These are phyloP conservation scores for Sesamia inferens DNA, from an alignment of 2,888 invertebrate species.

Conservation along the genomic window DNA sequence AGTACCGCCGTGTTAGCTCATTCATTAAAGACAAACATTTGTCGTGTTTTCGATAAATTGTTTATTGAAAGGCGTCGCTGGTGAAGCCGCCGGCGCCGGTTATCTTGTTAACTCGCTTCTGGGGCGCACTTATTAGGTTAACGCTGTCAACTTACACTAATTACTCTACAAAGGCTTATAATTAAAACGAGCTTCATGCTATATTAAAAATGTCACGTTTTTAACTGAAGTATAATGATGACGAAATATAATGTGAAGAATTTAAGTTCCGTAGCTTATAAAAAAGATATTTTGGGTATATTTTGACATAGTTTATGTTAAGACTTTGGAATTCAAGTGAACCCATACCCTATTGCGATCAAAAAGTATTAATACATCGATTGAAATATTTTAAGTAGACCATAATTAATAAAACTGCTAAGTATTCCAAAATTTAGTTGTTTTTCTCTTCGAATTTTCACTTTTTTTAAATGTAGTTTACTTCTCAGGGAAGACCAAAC, in stretches of 20 bases:
- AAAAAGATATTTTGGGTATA: background rate
- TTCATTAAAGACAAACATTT: slow-evolving; percentile 19
- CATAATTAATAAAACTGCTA: background rate
- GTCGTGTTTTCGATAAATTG: slow-evolving; percentile 31
- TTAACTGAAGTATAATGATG: background rate
- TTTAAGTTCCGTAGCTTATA: background rate
- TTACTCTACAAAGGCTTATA: slow-evolving; percentile 43
- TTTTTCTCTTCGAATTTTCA: too few species aligned
- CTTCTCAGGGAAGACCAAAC: background rate
- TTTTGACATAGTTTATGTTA: background rate
- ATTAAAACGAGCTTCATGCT: slow-evolving; percentile 33
- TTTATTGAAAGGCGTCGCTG: slow-evolving; percentile 31
- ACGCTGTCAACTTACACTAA: slow-evolving; percentile 31
- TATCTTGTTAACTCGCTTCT: slow-evolving; percentile 42
- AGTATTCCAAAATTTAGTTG: background rate
- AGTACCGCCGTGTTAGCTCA: background rate
- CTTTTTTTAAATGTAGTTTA: too few species aligned
- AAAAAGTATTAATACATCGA: background rate
- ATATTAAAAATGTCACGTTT: slow-evolving; percentile 2
- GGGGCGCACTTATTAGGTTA: slow-evolving; percentile 31
- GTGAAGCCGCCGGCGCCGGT: slow-evolving; percentile 19
- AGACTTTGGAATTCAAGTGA: background rate
- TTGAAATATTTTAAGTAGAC: background rate
- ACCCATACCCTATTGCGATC: background rate
- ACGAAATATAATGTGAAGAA: background rate